phyloP scores from a whole-genome alignment of 92 coral and sea anemone species.

The Scolanthus callimorphus region DNA sequence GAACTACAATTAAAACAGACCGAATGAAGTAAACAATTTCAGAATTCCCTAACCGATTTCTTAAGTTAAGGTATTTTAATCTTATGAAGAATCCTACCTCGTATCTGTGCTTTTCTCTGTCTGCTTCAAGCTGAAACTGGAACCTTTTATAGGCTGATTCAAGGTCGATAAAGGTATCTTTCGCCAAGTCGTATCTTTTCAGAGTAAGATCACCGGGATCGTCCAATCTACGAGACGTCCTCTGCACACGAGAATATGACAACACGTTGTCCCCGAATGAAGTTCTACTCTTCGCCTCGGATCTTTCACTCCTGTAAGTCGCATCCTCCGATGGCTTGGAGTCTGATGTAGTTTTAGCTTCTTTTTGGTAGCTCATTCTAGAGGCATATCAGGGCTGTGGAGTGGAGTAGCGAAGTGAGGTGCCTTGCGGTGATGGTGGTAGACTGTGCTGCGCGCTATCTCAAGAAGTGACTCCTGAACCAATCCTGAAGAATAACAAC shows the following conservation, averaged over 20 bases:
- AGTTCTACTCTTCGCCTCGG: conserved; percentile 49
- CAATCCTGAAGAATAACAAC: neutral
- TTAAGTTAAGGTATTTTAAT: too few species aligned
- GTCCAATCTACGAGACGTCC: conserved; percentile 50
- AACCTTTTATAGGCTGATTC: conserved; percentile 90
- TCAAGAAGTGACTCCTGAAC: neutral
- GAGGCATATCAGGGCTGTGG: too few species aligned
- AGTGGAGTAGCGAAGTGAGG: neutral
- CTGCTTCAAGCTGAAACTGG: conserved; percentile 66
- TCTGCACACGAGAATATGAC: conserved; percentile 74
- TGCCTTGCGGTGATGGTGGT: neutral
- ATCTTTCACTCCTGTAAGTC: conserved; percentile 50
- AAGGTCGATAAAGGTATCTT: conserved; percentile 88
- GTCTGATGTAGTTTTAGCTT: conserved; percentile 2
- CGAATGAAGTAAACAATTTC: too few species aligned
- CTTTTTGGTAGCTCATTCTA: conserved; percentile 20
- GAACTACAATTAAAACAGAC: too few species aligned
- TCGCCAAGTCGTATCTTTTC: conserved; percentile 83
- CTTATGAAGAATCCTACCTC: conserved; percentile 86
- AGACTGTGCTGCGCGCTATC: neutral
- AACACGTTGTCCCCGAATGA: conserved; percentile 41
- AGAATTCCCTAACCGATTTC: too few species aligned
- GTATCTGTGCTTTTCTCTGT: conserved; percentile 65
- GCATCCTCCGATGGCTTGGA: conserved; percentile 1
- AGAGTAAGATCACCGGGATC: conserved; percentile 77